phyloP scores from a whole-genome alignment of 2,113 vertebrate genomes.

The Myocastor coypus region DNA sequence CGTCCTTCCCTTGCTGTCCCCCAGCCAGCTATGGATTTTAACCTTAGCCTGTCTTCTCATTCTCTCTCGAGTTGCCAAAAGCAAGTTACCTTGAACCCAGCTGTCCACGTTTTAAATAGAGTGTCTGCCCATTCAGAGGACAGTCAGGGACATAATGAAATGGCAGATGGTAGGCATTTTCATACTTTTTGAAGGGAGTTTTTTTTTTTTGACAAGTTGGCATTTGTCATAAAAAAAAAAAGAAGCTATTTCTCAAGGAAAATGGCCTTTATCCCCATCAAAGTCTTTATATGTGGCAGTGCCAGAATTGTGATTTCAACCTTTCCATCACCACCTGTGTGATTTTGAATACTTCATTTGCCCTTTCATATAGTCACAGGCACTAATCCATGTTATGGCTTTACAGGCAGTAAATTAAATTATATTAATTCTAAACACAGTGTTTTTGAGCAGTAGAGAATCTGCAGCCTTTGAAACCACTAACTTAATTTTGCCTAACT shows the following conservation, averaged over 20 bases:
- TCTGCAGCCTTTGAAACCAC: constrained; percentile 87
- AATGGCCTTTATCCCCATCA: neutral
- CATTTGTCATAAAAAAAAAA: neutral
- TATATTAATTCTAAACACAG: constrained; percentile 84
- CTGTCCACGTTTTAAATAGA: constrained; percentile 16
- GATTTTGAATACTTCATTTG: constrained; percentile 77
- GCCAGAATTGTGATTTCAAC: constrained; percentile 27
- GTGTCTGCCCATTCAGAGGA: constrained; percentile 2
- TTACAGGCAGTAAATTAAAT: constrained; percentile 85
- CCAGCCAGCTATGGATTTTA: constrained; percentile 50
- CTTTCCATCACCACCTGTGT: constrained; percentile 19
- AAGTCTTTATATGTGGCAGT: neutral
- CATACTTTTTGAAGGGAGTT: neutral
- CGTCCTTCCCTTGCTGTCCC: constrained; percentile 48
- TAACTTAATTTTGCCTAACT: constrained; percentile 84
- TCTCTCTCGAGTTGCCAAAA: constrained; percentile 7
- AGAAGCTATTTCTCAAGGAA: constrained; percentile 15
- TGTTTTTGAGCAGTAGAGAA: constrained; percentile 84
- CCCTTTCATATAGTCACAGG: constrained; percentile 74
- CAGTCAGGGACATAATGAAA: neutral
- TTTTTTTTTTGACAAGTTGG: neutral
- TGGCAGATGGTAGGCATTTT: constrained; percentile 25
- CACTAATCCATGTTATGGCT: constrained; percentile 79
- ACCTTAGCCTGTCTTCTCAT: constrained; percentile 51
- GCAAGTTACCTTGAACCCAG: constrained; percentile 36